Evolutionary conservation across 2,113 vertebrate genomes (phyloP).

Genomic region (Mixornis gularis): DNA sequence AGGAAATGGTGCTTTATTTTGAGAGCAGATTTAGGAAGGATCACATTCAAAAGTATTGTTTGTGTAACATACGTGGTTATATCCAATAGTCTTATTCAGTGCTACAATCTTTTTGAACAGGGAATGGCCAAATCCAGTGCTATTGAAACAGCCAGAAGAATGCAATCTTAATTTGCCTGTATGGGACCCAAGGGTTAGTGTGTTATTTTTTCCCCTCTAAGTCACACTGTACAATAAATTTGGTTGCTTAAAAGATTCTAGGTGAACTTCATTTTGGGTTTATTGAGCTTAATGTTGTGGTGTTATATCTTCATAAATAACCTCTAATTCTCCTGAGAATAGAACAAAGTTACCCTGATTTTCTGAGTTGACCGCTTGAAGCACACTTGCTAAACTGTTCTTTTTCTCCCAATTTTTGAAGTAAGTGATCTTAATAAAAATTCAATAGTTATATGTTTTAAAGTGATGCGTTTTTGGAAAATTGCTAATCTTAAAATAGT

Average conservation of each 20-base stretch:
- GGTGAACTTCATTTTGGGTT: slow-evolving; percentile 26
- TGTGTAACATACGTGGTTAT: slow-evolving; percentile 69
- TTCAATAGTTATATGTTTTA: background rate
- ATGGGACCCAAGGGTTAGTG: slow-evolving; percentile 90
- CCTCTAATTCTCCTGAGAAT: slow-evolving; percentile 23
- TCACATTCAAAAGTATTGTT: slow-evolving; percentile 64
- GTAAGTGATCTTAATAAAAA: slow-evolving; percentile 50
- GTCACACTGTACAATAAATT: slow-evolving; percentile 70
- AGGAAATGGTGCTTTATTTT: slow-evolving; percentile 2
- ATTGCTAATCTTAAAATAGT: background rate
- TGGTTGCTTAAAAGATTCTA: slow-evolving; percentile 54
- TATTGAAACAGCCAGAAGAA: slow-evolving; percentile 87
- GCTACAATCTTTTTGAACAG: slow-evolving; percentile 82
- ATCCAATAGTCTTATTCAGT: slow-evolving; percentile 78
- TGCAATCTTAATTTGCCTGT: slow-evolving; percentile 88
- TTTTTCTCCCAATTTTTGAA: slow-evolving; percentile 4
- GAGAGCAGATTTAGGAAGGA: slow-evolving; percentile 44
- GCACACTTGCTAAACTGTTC: slow-evolving; percentile 31
- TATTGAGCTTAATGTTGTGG: slow-evolving; percentile 26
- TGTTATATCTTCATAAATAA: slow-evolving; percentile 25
- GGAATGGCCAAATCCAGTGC: slow-evolving; percentile 91
- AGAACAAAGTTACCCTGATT: slow-evolving; percentile 30
- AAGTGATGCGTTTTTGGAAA: background rate
- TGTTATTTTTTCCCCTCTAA: slow-evolving; percentile 78
- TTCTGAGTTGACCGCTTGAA: slow-evolving; percentile 13